These are phyloP conservation scores for Scaptomyza cyrtandrae DNA, from an alignment of 2,888 invertebrate genomes.

Conservation along the genomic window DNA sequence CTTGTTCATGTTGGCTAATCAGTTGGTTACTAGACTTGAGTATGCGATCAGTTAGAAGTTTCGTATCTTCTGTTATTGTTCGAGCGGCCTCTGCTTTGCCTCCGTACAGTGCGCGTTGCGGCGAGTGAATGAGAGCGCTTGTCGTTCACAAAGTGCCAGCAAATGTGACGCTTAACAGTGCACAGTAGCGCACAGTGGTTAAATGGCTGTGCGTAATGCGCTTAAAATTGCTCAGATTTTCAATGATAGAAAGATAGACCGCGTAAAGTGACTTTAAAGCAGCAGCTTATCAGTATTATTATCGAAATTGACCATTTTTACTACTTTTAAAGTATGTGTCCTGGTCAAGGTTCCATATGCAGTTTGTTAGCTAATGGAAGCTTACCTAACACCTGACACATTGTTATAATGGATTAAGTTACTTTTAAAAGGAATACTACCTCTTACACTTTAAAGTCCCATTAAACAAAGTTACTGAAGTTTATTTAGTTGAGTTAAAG, in stretches of 20 bases:
- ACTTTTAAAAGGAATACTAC: too few species aligned
- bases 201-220: neutral
- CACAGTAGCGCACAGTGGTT: conserved; percentile 31
- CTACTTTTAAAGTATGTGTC: neutral
- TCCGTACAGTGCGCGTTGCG: conserved; percentile 40
- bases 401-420: neutral
- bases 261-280: neutral
- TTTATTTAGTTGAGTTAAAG: neutral
- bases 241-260: conserved; percentile 3
- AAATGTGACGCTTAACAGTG: conserved; percentile 17
- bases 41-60: conserved; percentile 20
- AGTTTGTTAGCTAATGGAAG: neutral
- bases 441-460: neutral
- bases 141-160: conserved; percentile 18
- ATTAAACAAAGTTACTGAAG: neutral
- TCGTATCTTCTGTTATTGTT: neutral
- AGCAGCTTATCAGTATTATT: neutral
- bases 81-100: conserved; percentile 23
- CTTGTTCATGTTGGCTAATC: conserved; percentile 52
- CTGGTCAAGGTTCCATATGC: neutral
- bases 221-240: neutral
- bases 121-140: conserved; percentile 41
- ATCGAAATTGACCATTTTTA: neutral
- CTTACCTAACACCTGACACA: neutral
- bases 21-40: neutral